These are phyloP conservation scores for Polylopha cassiicola DNA, from an alignment of 2,888 invertebrate genomes.

Conservation along the genomic window DNA sequence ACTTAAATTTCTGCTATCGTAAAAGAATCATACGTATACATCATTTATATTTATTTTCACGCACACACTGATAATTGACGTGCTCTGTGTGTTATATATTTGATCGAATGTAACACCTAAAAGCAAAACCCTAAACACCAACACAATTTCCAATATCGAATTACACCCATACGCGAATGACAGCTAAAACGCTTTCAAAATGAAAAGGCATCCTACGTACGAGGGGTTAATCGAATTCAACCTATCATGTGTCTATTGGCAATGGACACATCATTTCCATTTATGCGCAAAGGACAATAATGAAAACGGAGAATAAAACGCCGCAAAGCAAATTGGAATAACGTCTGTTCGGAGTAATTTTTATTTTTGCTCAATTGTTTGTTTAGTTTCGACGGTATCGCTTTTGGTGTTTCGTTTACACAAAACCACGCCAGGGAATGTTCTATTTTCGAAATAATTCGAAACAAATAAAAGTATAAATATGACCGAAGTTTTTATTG, in stretches of 20 bases:
- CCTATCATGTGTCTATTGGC: constrained; percentile 33
- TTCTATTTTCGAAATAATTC: too few species aligned
- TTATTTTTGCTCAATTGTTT: neutral
- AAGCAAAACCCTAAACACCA: neutral
- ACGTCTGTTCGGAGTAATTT: constrained; percentile 37
- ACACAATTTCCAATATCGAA: neutral
- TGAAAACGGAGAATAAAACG: constrained; percentile 39
- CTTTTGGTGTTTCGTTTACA: too few species aligned
- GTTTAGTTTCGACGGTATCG: too few species aligned
- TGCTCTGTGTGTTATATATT: too few species aligned
- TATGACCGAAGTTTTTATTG: too few species aligned
- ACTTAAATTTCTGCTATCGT: too few species aligned
- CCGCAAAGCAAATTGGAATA: constrained; percentile 52
- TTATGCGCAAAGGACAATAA: constrained; percentile 37
- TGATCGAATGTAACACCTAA: too few species aligned
- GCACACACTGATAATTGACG: too few species aligned
- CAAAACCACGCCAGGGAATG: too few species aligned
- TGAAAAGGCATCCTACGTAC: constrained; percentile 22
- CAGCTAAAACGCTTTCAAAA: constrained; percentile 17
- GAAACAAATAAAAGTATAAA: too few species aligned
- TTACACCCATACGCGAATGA: constrained; percentile 12
- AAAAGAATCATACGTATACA: too few species aligned
- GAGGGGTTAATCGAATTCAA: constrained; percentile 41
- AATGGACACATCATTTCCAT: constrained; percentile 37
- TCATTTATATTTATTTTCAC: too few species aligned